Evolutionary conservation across 2,113 vertebrate genomes (phyloP).

Genomic region (Garra rufa): DNA sequence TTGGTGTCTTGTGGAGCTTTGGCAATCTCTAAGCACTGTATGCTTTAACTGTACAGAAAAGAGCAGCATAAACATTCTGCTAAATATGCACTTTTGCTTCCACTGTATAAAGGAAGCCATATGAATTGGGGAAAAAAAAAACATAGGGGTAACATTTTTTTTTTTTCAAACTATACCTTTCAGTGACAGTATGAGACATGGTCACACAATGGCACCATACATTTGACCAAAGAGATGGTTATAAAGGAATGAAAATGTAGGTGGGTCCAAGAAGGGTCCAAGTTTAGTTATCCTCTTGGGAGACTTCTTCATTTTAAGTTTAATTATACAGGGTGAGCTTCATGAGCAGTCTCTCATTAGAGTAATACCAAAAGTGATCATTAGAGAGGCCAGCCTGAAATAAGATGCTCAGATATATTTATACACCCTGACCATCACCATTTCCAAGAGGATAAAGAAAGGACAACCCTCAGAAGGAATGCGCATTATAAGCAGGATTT

Average conservation of each 20-base stretch:
- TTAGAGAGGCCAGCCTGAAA: conserved; percentile 60
- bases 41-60: too few relatives aligned
- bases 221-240: neutral
- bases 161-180: neutral
- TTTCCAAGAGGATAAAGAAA: neutral
- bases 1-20: too few relatives aligned
- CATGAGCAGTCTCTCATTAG: conserved; percentile 62
- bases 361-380: conserved; percentile 63
- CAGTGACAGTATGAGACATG: neutral
- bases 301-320: conserved; percentile 33
- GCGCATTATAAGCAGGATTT: conserved; percentile 47
- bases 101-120: too few relatives aligned
- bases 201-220: neutral
- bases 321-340: conserved; percentile 65
- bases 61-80: too few relatives aligned
- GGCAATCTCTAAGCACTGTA: too few relatives aligned
- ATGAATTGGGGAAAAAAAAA: too few relatives aligned
- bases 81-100: too few relatives aligned
- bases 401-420: conserved; percentile 53
- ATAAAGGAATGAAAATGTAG: conserved; percentile 33
- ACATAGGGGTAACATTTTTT: neutral
- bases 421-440: conserved; percentile 21
- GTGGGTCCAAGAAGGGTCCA: conserved; percentile 41
- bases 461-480: conserved; percentile 12
- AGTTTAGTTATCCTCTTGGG: conserved; percentile 36